Percentiles rank a stretch among this genome's conserved stretches.
Conservation (phyloP, 2,113 vertebrate genomes). For the Pimephales promelas region DNA sequence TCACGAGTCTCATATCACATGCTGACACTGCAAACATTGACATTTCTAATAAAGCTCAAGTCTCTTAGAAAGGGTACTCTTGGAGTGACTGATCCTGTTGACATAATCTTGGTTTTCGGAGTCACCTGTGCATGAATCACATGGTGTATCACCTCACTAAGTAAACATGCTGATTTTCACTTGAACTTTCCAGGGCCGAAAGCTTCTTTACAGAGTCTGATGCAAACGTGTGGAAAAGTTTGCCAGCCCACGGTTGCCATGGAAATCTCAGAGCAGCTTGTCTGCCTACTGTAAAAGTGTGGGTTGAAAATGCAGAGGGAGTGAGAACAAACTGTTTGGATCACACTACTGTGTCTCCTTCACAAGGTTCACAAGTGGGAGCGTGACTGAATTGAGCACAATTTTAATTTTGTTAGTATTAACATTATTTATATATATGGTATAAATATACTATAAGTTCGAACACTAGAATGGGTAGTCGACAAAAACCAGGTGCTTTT, state of each 20-base stretch:
- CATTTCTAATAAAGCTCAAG: background rate
- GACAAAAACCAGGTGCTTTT: background rate
- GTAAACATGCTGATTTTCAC: slow-evolving; percentile 27
- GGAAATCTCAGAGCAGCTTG: slow-evolving; percentile 4
- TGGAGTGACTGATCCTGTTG: slow-evolving; percentile 1
- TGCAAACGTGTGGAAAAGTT: slow-evolving; percentile 10
- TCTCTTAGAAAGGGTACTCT: slow-evolving; percentile 11
- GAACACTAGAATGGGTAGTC: background rate
- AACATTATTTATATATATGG: background rate
- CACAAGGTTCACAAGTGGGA: background rate
- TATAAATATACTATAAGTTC: no score
- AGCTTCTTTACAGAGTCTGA: background rate
- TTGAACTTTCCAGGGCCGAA: background rate
- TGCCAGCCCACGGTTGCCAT: background rate
- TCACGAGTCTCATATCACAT: slow-evolving; percentile 6
- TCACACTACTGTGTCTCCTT: background rate
- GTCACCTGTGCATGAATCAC: slow-evolving; percentile 27
- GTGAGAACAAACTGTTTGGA: slow-evolving; percentile 13
- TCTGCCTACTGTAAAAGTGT: slow-evolving; percentile 27
- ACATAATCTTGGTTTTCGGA: background rate
- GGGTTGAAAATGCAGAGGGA: background rate
- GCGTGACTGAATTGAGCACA: background rate
- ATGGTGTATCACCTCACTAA: slow-evolving; percentile 1
- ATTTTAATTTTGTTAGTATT: background rate
- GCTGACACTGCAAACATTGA: slow-evolving; percentile 21